Evolutionary conservation across 2,888 invertebrate genomes (phyloP).

Genomic region (Drosophila borborema): DNA sequence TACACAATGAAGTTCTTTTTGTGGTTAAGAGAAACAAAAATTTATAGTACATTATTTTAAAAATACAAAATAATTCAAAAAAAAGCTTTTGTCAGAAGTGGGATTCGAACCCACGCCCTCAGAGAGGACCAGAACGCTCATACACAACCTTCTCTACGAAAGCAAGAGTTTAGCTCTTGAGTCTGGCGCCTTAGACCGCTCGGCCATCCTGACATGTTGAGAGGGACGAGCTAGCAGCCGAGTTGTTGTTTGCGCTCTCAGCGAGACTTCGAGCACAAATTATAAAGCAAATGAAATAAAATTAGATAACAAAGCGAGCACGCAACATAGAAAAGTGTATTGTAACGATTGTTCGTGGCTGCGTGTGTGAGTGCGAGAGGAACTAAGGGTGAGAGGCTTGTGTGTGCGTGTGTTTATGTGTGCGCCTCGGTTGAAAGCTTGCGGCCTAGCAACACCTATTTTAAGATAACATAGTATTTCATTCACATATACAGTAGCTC

Average conservation of each 20-base stretch:
- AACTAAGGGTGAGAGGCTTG: background rate
- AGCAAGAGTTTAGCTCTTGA: slow-evolving; percentile 73
- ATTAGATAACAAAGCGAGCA: slow-evolving; percentile 44
- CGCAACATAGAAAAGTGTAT: slow-evolving; percentile 12
- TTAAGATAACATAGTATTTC: background rate
- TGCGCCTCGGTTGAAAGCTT: slow-evolving; percentile 1
- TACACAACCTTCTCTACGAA: slow-evolving; percentile 34
- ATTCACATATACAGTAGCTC: slow-evolving; percentile 1
- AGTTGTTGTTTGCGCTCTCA: slow-evolving; percentile 8
- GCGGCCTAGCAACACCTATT: slow-evolving; percentile 7
- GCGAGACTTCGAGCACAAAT: background rate
- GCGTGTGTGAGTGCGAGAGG: background rate
- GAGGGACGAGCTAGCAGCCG: background rate
- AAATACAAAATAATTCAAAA: slow-evolving; percentile 9
- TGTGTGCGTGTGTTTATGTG: background rate
- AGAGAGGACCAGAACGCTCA: slow-evolving; percentile 73
- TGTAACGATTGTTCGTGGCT: slow-evolving; percentile 6
- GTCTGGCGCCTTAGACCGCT: slow-evolving; percentile 85
- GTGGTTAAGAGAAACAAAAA: background rate
- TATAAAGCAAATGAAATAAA: slow-evolving; percentile 38
- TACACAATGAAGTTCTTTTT: background rate
- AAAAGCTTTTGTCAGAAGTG: slow-evolving; percentile 64
- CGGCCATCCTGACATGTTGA: slow-evolving; percentile 83
- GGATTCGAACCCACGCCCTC: slow-evolving; percentile 75
- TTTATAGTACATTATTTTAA: too few species aligned